phyloP scores from a whole-genome alignment of 2,113 vertebrate genomes.

The Chaetops frenatus region DNA sequence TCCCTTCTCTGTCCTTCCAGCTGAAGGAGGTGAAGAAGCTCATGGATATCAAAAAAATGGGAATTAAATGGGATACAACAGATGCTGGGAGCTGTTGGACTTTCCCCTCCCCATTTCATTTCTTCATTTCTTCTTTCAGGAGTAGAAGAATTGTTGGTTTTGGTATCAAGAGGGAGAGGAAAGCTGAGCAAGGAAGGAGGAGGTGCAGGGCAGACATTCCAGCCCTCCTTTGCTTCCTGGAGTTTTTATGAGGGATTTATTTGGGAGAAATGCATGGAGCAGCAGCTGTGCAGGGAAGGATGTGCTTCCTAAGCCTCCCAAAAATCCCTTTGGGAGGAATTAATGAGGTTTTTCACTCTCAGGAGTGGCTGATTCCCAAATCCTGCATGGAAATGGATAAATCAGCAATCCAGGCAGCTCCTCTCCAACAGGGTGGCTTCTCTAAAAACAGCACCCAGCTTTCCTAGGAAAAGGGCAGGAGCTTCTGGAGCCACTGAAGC shows the following conservation, averaged over 20 bases:
- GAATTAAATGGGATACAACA: conserved; percentile 76
- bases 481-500: not conserved
- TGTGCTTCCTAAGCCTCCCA: not conserved
- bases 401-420: not conserved
- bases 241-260: not conserved
- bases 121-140: not conserved
- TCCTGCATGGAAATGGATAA: not conserved
- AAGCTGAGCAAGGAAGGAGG: not conserved
- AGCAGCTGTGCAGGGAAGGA: not conserved
- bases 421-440: not conserved
- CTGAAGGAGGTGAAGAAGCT: conserved; percentile 75
- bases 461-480: not conserved
- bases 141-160: not conserved
- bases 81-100: conserved; percentile 58
- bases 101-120: conserved; percentile 45
- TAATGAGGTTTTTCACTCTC: not conserved
- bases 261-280: not conserved
- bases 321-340: not conserved
- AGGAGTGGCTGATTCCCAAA: not conserved
- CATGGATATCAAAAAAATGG: conserved; percentile 49
- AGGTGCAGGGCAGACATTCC: not conserved
- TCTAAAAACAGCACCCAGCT: not conserved
- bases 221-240: not conserved
- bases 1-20: conserved; percentile 75
- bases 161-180: not conserved